Percentiles rank a stretch among this genome's conserved stretches.
Evolutionary conservation across 2,888 invertebrate species (phyloP).

Genomic region (Dascillus cervinus): DNA sequence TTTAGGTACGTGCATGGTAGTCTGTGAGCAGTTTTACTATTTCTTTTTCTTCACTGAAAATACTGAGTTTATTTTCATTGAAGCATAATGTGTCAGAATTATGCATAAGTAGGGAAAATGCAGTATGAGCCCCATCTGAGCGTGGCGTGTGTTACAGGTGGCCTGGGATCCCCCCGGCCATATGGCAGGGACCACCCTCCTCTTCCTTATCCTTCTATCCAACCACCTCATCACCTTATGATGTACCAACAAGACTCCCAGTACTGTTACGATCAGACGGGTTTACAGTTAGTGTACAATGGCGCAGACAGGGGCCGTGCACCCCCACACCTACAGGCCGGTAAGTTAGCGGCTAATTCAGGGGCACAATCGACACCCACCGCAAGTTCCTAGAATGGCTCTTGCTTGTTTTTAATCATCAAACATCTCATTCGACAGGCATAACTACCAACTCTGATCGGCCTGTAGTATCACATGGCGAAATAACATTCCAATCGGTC

Average conservation of each 20-base stretch:
- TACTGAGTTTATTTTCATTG: constrained; percentile 6
- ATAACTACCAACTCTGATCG: no score
- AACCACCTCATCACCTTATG: constrained; percentile 46
- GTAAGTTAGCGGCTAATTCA: constrained; percentile 39
- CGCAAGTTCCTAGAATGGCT: constrained; percentile 18
- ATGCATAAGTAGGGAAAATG: constrained; percentile 12
- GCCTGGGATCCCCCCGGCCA: constrained; percentile 51
- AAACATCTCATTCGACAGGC: no score
- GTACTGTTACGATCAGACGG: constrained; percentile 54
- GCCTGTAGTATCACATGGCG: no score
- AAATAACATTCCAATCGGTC: no score
- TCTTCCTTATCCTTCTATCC: constrained; percentile 36
- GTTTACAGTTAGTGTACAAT: constrained; percentile 42
- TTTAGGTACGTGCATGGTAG: constrained; percentile 26
- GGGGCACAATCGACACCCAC: constrained; percentile 21
- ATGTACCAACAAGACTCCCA: constrained; percentile 48
- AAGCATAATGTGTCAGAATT: constrained; percentile 12
- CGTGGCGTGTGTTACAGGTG: constrained; percentile 50
- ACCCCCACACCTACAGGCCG: constrained; percentile 42
- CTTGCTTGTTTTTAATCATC: constrained; percentile 3
- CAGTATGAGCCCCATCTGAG: constrained; percentile 22
- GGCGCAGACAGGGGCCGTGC: constrained; percentile 40
- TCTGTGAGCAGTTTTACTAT: constrained; percentile 2
- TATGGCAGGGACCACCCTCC: constrained; percentile 45
- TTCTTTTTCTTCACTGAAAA: neutral